Conservation (phyloP, 2,113 vertebrate species). For the Xiphophorus couchianus region DNA sequence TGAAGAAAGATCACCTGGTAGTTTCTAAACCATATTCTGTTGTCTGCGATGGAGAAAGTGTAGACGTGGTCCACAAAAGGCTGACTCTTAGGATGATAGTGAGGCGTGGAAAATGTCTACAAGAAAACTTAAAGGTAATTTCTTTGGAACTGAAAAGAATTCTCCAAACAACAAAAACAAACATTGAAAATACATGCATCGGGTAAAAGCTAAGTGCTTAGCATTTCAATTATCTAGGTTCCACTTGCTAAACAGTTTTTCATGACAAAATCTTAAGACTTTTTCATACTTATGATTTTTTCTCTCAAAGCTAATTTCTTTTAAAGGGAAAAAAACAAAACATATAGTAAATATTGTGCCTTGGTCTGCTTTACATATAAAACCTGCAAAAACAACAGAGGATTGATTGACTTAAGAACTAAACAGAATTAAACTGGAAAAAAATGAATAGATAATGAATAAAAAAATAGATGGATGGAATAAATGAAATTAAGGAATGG, state of each 20-base stretch:
- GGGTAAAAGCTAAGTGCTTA: too few relatives aligned
- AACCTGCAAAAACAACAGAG: background rate
- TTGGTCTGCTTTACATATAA: background rate
- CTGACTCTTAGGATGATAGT: conserved; percentile 95
- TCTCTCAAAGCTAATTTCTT: background rate
- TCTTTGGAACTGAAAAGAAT: background rate
- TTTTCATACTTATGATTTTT: too few relatives aligned
- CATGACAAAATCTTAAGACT: too few relatives aligned
- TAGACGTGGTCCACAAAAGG: conserved; percentile 97
- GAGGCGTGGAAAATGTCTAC: conserved; percentile 93
- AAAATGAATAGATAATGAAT: too few relatives aligned
- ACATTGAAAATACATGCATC: too few relatives aligned
- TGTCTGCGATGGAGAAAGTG: conserved; percentile 90
- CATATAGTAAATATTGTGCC: background rate
- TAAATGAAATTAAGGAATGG: background rate
- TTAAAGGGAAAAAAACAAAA: background rate
- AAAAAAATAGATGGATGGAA: background rate
- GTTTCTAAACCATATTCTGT: conserved; percentile 98
- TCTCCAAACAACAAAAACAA: too few relatives aligned
- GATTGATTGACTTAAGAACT: background rate
- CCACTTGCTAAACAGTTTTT: too few relatives aligned
- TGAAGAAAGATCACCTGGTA: conserved; percentile 86
- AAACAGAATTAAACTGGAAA: background rate
- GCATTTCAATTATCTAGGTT: too few relatives aligned
- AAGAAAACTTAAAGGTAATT: background rate